Conservation (phyloP, 2,797 vertebrate species). For the Arctocebus calabarensis region DNA sequence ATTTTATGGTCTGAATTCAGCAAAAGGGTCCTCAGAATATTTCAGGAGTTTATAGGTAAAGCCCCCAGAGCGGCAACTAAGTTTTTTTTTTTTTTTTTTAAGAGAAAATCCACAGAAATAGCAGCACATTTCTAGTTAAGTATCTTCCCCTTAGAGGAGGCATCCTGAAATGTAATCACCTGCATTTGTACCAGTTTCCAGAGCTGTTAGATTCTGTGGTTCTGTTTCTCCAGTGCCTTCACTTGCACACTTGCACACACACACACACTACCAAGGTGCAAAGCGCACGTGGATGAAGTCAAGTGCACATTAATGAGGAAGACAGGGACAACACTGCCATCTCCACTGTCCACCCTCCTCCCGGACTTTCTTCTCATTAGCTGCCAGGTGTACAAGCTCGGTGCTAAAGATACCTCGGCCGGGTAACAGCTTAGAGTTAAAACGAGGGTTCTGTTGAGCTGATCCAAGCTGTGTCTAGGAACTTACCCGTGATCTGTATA, state of each 20-base stretch:
- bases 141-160: background rate
- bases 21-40: background rate
- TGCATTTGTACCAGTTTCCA: background rate
- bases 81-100: background rate
- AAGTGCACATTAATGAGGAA: background rate
- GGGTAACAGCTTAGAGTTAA: background rate
- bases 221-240: background rate
- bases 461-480: background rate
- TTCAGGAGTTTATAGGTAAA: background rate
- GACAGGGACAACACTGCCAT: background rate
- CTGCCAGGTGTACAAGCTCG: background rate
- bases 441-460: background rate
- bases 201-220: background rate
- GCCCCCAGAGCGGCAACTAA: conserved; percentile 51
- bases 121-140: background rate
- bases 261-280: background rate
- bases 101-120: background rate
- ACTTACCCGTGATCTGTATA: background rate
- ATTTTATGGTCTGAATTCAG: background rate
- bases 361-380: background rate
- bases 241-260: too few relatives aligned
- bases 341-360: background rate
- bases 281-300: background rate
- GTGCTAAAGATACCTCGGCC: background rate
- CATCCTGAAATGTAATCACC: background rate